These are phyloP conservation scores for Entomobrya multifasciata DNA, from an alignment of 2,888 invertebrate genomes.

Conservation along the genomic window DNA sequence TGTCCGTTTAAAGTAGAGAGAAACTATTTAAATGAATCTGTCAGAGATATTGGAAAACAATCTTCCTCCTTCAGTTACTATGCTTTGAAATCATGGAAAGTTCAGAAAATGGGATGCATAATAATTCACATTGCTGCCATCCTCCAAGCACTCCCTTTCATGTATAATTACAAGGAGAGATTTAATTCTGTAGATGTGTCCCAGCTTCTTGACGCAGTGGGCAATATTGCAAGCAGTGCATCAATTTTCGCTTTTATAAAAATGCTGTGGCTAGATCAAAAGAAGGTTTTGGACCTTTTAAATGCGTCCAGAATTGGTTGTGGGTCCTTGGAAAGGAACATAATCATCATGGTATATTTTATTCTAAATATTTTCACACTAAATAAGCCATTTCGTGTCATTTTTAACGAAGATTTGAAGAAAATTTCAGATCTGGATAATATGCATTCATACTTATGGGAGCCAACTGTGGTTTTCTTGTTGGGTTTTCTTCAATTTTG, in stretches of 20 bases:
- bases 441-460: not conserved
- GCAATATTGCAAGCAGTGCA: not conserved
- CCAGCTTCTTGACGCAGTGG: conserved; percentile 7
- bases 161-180: not conserved
- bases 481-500: not conserved
- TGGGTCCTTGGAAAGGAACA: not conserved
- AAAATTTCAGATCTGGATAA: not conserved
- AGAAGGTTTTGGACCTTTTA: not conserved
- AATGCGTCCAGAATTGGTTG: not conserved
- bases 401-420: too few relatives aligned
- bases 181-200: not conserved
- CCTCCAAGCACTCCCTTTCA: not conserved
- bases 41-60: too few relatives aligned
- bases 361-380: not conserved
- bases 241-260: not conserved
- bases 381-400: not conserved
- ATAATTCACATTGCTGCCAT: not conserved
- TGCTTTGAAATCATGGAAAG: not conserved
- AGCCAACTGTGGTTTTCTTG: not conserved
- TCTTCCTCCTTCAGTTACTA: too few relatives aligned
- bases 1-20: conserved; percentile 3
- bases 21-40: not conserved
- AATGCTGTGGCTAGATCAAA: not conserved
- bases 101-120: not conserved
- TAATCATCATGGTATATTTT: not conserved